Evolutionary conservation across 2,113 vertebrate genomes (phyloP).

Genomic region (human): GRCh38 chr1:39129001-39129500

Average conservation of each 20-base stretch:
- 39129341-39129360: conserved; percentile 57
- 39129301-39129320: conserved; percentile 23
- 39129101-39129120: conserved; percentile 39
- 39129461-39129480: conserved; percentile 66
- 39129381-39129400: conserved; percentile 43
- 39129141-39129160: conserved; percentile 77
- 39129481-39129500: conserved; percentile 66
- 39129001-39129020: conserved; percentile 25
- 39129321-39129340: conserved; percentile 20
- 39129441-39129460: conserved; percentile 69
- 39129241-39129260: conserved; percentile 20
- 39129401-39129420: conserved; percentile 48
- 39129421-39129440: conserved; percentile 67
- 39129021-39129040: conserved; percentile 47
- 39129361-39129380: conserved; percentile 62
- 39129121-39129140: conserved; percentile 34
- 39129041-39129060: conserved; percentile 23
- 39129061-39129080: conserved; percentile 48
- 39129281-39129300: conserved; percentile 41
- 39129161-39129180: conserved; percentile 26
- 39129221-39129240: conserved; percentile 60
- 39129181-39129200: conserved; percentile 5
- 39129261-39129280: neutral
- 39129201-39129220: conserved; percentile 55
- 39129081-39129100: conserved; percentile 61